A percentile compares a stretch with the other conserved stretches of the same genome.
Evolutionary conservation across 2,888 invertebrate species (phyloP).

Genomic region (Heliothis peltigera): DNA sequence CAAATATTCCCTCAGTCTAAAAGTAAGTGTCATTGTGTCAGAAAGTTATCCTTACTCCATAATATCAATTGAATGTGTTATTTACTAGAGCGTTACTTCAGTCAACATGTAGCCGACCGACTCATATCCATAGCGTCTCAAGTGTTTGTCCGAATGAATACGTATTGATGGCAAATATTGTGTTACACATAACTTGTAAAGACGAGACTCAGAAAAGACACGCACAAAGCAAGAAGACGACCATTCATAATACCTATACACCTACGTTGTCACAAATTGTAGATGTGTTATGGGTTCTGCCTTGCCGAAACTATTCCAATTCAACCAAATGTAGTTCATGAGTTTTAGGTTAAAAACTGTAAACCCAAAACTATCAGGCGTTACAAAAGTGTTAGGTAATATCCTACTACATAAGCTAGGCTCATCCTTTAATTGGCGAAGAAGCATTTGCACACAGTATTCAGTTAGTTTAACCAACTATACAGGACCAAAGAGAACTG

Average conservation of each 20-base stretch:
- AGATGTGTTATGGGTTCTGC: neutral
- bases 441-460: too few relatives aligned
- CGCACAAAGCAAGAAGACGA: slow-evolving; percentile 17
- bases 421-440: too few relatives aligned
- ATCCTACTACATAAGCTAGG: too few relatives aligned
- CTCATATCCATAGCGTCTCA: slow-evolving; percentile 37
- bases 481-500: neutral
- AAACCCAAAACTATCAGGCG: too few relatives aligned
- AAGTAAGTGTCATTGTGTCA: slow-evolving; percentile 30
- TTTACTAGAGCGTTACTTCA: slow-evolving; percentile 50
- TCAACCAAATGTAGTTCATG: too few relatives aligned
- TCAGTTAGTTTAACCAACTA: too few relatives aligned
- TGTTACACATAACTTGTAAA: slow-evolving; percentile 36
- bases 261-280: neutral
- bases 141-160: slow-evolving; percentile 59
- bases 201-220: slow-evolving; percentile 21
- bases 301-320: too few relatives aligned
- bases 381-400: too few relatives aligned
- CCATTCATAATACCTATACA: slow-evolving; percentile 10
- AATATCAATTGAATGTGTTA: slow-evolving; percentile 43
- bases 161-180: slow-evolving; percentile 53
- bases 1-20: slow-evolving; percentile 20
- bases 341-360: too few relatives aligned
- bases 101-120: slow-evolving; percentile 45
- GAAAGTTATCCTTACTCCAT: slow-evolving; percentile 41